A percentile compares a stretch with the other conserved stretches of the same genome.
Evolutionary conservation across 2,797 vertebrate genomes (phyloP).

Genomic region (Saxicola maurus): DNA sequence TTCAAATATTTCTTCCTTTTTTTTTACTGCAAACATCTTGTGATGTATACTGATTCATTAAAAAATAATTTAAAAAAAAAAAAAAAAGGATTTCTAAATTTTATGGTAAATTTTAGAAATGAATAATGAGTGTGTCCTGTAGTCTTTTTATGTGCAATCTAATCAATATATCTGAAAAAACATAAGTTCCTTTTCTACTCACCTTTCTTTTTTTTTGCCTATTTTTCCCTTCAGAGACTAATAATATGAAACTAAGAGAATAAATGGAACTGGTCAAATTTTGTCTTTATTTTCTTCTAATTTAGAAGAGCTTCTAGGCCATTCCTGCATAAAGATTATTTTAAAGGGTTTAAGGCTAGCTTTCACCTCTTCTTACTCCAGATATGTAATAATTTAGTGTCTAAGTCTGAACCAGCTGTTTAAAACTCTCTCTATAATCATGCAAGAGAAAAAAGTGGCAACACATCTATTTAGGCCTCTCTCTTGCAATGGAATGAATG

Average conservation of each 20-base stretch:
- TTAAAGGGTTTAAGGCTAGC: fast-evolving
- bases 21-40: neutral
- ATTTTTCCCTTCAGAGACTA: fast-evolving
- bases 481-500: neutral
- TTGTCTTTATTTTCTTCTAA: neutral
- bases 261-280: neutral
- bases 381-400: neutral
- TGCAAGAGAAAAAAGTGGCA: neutral
- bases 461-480: neutral
- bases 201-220: fast-evolving
- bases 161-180: neutral
- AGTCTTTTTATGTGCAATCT: neutral
- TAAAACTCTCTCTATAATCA: neutral
- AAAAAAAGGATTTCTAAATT: too few relatives aligned
- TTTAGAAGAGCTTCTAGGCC: neutral
- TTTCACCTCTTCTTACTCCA: neutral
- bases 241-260: neutral
- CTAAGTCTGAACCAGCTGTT: neutral
- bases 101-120: neutral
- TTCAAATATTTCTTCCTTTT: neutral
- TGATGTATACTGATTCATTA: neutral
- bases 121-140: fast-evolving
- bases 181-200: fast-evolving
- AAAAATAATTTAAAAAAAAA: too few relatives aligned
- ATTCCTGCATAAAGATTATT: neutral